These are phyloP conservation scores for Penaeus indicus DNA, from an alignment of 1,140 invertebrate species.

Conservation along the genomic window DNA sequence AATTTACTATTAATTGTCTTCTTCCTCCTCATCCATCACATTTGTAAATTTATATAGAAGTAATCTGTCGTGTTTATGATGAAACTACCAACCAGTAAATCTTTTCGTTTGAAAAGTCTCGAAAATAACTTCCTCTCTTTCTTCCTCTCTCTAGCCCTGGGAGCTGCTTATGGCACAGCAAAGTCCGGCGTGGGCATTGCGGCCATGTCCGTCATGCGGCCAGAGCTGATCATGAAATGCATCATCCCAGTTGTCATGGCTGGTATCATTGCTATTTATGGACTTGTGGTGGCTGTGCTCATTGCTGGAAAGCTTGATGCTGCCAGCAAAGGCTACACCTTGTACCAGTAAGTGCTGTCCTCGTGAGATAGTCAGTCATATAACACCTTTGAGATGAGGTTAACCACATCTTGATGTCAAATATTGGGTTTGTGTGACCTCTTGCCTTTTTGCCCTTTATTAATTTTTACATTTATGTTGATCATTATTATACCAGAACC, in stretches of 20 bases:
- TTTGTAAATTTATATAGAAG: too few species aligned
- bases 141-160: conserved; percentile 83
- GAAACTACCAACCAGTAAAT: too few species aligned
- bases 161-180: conserved; percentile 99
- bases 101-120: too few species aligned
- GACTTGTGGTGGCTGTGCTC: conserved; percentile 97
- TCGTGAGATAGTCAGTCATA: background rate
- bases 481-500: too few species aligned
- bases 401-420: too few species aligned
- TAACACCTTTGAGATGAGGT: background rate
- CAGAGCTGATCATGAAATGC: conserved; percentile 99
- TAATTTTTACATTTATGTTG: too few species aligned
- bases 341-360: conserved; percentile 47
- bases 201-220: conserved; percentile 99
- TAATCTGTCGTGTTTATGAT: too few species aligned
- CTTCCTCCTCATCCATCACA: too few species aligned
- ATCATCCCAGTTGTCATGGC: conserved; percentile 99
- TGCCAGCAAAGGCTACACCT: conserved; percentile 33
- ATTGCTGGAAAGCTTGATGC: conserved; percentile 81
- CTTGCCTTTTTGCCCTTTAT: too few species aligned
- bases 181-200: conserved; percentile 99
- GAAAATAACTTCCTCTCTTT: background rate
- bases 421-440: too few species aligned
- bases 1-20: too few species aligned
- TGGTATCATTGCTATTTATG: conserved; percentile 99